Evolutionary conservation across 37 sponge, comb jelly and placozoan genomes (phyloP).

Genomic region (Hormiphora californensis): DNA sequence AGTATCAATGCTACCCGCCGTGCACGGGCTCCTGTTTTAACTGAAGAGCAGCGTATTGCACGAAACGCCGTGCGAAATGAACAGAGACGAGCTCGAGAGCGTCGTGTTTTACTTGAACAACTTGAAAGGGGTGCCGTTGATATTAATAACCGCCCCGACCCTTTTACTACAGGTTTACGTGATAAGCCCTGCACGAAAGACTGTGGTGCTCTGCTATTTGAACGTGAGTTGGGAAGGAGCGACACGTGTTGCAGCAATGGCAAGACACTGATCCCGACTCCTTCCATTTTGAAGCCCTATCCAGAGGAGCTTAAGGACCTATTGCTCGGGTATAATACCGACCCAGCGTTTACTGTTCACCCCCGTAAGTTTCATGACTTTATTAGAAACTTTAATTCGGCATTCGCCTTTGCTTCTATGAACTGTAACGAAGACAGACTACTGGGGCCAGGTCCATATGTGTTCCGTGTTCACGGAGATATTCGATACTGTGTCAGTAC

Average conservation of each 20-base stretch:
- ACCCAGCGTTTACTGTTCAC: too few relatives aligned
- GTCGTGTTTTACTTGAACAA: too few relatives aligned
- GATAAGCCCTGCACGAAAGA: background rate
- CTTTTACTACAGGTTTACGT: background rate
- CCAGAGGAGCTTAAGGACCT: background rate
- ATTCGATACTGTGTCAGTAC: background rate
- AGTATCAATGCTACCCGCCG: too few relatives aligned
- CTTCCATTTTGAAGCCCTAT: background rate
- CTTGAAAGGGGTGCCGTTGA: too few relatives aligned
- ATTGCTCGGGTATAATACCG: background rate
- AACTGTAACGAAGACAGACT: background rate
- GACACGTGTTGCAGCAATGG: background rate
- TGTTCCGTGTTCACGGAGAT: background rate
- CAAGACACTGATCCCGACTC: background rate
- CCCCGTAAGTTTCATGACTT: too few relatives aligned
- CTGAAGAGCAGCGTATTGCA: too few relatives aligned
- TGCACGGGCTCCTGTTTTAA: too few relatives aligned
- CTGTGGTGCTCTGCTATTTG: background rate
- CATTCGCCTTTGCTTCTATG: slow-evolving; percentile 1
- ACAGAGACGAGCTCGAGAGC: too few relatives aligned
- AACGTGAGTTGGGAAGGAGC: background rate
- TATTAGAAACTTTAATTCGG: background rate
- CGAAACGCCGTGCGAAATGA: too few relatives aligned
- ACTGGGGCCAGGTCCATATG: background rate
- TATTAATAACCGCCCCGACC: too few relatives aligned